Base-by-base conservation (phyloP, 1,140 invertebrate species). In the Habropoda laboriosa region DNA sequence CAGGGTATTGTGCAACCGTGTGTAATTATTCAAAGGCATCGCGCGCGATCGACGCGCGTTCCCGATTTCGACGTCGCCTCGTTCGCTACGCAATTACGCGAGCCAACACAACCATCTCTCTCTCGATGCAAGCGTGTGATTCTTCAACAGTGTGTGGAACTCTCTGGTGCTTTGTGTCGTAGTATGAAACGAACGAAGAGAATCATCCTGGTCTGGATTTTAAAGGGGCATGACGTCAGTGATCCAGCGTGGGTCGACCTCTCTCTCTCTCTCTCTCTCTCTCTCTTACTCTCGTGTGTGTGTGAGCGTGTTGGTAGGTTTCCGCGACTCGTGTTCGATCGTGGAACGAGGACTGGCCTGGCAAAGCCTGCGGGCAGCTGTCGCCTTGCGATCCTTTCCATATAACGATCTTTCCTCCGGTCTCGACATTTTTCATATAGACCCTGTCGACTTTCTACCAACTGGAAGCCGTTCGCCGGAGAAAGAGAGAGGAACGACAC, bases 341-440 rank as follows among this genome's bases (percentile, higher is more conserved):
- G 68, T 47, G 76, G 68, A 61, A 72, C 55, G 77, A 61, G 68
- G 76, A 79, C 66, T 61, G 55, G 35, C 27, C 47, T 53, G 76
- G 47, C 76, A 63, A 79, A 79, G 77, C 77, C 77, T 73, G 68
- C 47, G 68, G 77, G 68, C 77, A 73, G 77, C 70, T 73, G 77
- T 79, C 77, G 77, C 77, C 77, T 79, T 40, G 68, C 77, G 77
- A 79, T 79, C 77, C 77, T 79, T 79, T 79, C 68, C 76, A 63
- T 72, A 72, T 72, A 79, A 79, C 76, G 76, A 79, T 79, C 76
- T 79, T 79, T 79, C 68, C 77, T 45, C 38, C 68, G 58, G 58
- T 73, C 77, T 30, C 70, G 58, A 79, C 77, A 64, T 73, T 64
- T 79, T 73, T 73, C 77, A 57, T 61, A 71, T 58, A 78, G 67